Conservation (phyloP, 2,113 vertebrate species). For the Verasper variegatus region DNA sequence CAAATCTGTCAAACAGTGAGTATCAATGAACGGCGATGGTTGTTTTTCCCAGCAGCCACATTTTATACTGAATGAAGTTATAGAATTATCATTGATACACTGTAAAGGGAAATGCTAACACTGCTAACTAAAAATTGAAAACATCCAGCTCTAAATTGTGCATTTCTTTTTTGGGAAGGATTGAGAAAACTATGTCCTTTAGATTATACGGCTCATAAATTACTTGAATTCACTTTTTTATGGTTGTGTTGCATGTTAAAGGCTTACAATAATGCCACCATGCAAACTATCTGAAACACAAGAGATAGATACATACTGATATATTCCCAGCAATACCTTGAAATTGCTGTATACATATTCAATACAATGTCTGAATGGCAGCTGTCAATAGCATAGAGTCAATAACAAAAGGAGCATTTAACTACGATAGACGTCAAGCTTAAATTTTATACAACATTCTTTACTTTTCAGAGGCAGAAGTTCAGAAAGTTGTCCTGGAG, state of each 20-base stretch:
- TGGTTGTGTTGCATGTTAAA: conserved; percentile 3
- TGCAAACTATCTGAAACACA: not conserved
- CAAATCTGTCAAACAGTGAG: conserved; percentile 14
- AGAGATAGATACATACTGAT: not conserved
- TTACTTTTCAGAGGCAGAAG: not conserved
- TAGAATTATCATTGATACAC: not conserved
- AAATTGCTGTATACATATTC: not conserved
- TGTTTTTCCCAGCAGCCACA: conserved; percentile 44
- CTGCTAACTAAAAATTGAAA: not conserved
- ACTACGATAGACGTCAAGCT: not conserved
- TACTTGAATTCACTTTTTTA: conserved; percentile 20
- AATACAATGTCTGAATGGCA: not conserved
- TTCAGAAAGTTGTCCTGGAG: not conserved
- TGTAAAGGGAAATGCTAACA: conserved; percentile 12
- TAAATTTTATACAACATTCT: not conserved
- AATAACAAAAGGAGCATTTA: not conserved
- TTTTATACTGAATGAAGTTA: conserved; percentile 49
- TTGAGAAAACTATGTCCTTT: not conserved
- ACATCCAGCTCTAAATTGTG: not conserved
- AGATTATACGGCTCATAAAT: not conserved
- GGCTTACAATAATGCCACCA: not conserved
- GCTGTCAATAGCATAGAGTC: not conserved
- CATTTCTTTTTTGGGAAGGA: too few species aligned
- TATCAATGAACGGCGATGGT: conserved; percentile 21
- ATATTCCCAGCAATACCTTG: not conserved